Conservation (phyloP, 2,113 vertebrate genomes). For the Herpetotheres cachinnans region DNA sequence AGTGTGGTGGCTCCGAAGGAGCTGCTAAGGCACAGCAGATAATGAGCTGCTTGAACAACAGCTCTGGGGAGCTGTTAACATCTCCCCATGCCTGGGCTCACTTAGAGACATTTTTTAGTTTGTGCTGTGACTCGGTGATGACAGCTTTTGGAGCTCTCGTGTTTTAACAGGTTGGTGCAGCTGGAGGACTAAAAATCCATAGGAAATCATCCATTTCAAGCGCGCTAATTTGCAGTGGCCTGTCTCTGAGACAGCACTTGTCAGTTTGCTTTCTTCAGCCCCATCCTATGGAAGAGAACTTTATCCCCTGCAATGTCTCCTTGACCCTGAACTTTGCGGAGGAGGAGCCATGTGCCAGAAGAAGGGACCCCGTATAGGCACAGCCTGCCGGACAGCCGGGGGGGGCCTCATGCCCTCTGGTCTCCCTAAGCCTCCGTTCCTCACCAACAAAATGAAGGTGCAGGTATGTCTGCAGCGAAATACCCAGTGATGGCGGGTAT, state of each 20-base stretch:
- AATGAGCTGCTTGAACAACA: not conserved
- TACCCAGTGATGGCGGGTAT: not conserved
- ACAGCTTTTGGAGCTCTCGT: not conserved
- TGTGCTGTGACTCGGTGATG: not conserved
- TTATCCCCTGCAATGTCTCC: not conserved
- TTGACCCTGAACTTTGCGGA: not conserved
- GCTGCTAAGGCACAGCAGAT: not conserved
- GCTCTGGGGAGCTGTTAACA: not conserved
- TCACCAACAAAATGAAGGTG: not conserved
- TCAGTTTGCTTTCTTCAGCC: not conserved
- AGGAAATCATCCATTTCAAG: not conserved
- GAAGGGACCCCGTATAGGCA: not conserved
- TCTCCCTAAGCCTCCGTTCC: not conserved
- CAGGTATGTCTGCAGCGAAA: not conserved
- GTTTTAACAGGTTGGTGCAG: not conserved
- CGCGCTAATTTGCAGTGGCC: not conserved
- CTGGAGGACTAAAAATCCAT: not conserved
- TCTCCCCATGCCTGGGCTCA: rapidly evolving
- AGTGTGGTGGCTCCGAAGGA: rapidly evolving
- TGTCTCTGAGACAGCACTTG: not conserved
- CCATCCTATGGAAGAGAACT: not conserved
- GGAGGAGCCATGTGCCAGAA: not conserved
- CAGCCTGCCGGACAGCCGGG: not conserved
- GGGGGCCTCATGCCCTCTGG: not conserved
- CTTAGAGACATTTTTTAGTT: not conserved